These are phyloP conservation scores for Neogale vison DNA, from an alignment of 2,113 vertebrate species.

Conservation along the genomic window DNA sequence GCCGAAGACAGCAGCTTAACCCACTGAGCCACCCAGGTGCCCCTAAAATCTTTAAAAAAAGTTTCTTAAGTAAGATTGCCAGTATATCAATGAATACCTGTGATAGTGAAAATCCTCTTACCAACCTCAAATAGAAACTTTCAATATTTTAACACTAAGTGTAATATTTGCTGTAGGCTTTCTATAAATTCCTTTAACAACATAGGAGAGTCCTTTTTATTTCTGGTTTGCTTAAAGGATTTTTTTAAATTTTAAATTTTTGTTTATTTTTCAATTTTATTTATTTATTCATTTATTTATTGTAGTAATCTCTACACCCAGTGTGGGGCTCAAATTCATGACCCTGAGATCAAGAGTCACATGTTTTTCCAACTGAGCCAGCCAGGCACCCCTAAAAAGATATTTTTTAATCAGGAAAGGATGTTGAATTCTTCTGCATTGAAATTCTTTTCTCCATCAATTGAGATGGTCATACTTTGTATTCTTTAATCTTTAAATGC, in stretches of 20 bases:
- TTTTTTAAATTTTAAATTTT: neutral
- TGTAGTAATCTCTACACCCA: too few species aligned
- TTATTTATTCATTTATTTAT: neutral
- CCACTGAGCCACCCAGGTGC: too few species aligned
- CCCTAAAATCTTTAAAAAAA: too few species aligned
- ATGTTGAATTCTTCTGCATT: neutral
- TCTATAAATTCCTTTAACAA: neutral
- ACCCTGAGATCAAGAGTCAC: neutral
- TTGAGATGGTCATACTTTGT: neutral
- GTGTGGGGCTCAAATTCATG: too few species aligned
- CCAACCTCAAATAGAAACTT: neutral
- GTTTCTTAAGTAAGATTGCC: neutral
- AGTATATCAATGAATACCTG: neutral
- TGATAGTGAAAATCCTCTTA: neutral
- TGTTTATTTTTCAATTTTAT: neutral
- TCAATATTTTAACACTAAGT: neutral
- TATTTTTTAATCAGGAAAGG: neutral
- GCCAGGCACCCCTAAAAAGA: neutral
- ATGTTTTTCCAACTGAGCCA: neutral
- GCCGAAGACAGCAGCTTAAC: too few species aligned
- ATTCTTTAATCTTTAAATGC: neutral
- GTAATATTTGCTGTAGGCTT: neutral
- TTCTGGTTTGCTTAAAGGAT: neutral
- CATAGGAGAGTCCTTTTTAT: neutral
- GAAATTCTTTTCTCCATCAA: neutral